These are phyloP conservation scores for Oreochromis tanganicae DNA, from an alignment of 2,113 vertebrate genomes.

Conservation along the genomic window DNA sequence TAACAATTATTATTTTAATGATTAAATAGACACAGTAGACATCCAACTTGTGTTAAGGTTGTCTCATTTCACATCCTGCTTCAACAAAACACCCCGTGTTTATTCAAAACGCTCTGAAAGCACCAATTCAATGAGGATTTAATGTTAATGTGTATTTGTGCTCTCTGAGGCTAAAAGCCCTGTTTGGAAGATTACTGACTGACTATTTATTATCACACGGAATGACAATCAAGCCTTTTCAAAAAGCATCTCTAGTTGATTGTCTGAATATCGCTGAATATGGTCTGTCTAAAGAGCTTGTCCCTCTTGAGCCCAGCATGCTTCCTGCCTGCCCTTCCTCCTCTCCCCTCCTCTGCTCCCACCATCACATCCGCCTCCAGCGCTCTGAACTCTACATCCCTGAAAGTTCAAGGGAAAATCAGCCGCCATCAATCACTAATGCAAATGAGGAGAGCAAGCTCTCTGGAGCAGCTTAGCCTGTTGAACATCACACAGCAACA, in stretches of 20 bases:
- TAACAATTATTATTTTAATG: not conserved
- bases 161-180: not conserved
- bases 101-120: not conserved
- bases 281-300: not conserved
- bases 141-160: not conserved
- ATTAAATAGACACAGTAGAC: not conserved
- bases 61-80: not conserved
- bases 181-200: not conserved
- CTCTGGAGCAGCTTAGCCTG: constrained; percentile 52
- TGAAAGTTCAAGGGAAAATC: constrained; percentile 62
- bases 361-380: not conserved
- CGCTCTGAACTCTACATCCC: constrained; percentile 35
- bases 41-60: not conserved
- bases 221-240: constrained; percentile 20
- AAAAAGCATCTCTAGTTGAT: constrained; percentile 12
- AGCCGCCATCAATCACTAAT: constrained; percentile 51
- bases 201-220: not conserved
- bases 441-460: constrained; percentile 50
- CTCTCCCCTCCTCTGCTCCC: not conserved
- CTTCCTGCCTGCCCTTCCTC: not conserved
- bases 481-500: constrained; percentile 59
- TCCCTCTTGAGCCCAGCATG: constrained; percentile 10
- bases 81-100: not conserved
- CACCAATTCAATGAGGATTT: not conserved
- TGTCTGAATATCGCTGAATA: constrained; percentile 27